These are phyloP conservation scores for Hyla sarda DNA, from an alignment of 2,113 vertebrate genomes.

Conservation along the genomic window DNA sequence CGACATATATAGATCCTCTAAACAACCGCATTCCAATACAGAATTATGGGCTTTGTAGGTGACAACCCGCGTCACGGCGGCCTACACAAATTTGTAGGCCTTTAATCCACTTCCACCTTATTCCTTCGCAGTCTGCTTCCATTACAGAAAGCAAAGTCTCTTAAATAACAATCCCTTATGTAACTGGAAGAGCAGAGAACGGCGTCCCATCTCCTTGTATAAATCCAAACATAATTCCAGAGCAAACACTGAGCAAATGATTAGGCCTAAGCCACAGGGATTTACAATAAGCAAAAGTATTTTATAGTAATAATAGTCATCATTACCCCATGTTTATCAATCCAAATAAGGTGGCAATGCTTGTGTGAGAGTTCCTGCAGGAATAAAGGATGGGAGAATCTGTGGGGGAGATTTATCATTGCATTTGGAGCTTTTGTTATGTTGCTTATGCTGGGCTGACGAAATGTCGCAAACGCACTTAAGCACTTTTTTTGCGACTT, in stretches of 20 bases:
- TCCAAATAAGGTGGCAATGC: not conserved
- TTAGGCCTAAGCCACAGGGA: not conserved
- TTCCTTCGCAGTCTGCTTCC: slow-evolving; percentile 36
- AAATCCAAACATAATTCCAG: not conserved
- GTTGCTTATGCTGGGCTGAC: too few relatives aligned
- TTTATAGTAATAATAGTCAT: not conserved
- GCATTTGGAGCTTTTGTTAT: too few relatives aligned
- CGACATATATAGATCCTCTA: not conserved
- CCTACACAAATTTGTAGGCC: slow-evolving; percentile 30
- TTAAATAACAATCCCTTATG: slow-evolving; percentile 10
- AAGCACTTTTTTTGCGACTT: too few relatives aligned
- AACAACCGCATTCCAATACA: not conserved
- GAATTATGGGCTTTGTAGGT: slow-evolving; percentile 35
- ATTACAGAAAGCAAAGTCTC: slow-evolving; percentile 32
- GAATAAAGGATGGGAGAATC: too few relatives aligned
- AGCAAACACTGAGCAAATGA: not conserved
- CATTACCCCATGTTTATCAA: not conserved
- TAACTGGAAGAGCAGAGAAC: slow-evolving; percentile 41
- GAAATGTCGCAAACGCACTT: too few relatives aligned
- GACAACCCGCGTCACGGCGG: not conserved
- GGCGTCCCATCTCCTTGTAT: not conserved
- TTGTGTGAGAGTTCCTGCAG: not conserved
- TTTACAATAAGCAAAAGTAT: not conserved
- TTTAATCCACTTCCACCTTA: slow-evolving; percentile 51
- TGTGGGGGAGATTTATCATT: too few relatives aligned